Evolutionary conservation across 2,113 vertebrate species (phyloP).

Genomic region (Amphiprion percula): DNA sequence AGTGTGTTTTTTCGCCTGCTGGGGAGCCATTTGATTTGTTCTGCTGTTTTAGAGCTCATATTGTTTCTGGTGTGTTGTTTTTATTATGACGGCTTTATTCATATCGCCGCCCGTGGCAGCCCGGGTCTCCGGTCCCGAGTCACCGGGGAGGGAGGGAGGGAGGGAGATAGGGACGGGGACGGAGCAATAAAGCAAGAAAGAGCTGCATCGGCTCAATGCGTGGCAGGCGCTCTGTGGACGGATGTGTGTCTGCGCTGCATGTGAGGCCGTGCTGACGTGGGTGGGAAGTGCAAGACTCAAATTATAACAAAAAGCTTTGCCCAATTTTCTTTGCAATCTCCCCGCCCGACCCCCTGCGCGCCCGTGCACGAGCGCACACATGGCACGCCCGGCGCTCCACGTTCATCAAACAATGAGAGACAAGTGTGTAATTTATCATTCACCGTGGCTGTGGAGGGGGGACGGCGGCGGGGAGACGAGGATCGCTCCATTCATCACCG

Average conservation of each 20-base stretch:
- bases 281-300: constrained; percentile 43
- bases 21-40: constrained; percentile 71
- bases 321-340: constrained; percentile 28
- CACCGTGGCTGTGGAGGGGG: constrained; percentile 17
- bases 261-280: constrained; percentile 25
- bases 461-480: background rate
- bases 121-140: constrained; percentile 48
- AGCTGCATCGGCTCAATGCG: constrained; percentile 50
- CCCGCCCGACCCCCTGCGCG: background rate
- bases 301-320: constrained; percentile 50
- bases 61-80: constrained; percentile 74
- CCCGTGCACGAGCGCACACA: constrained; percentile 23
- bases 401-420: constrained; percentile 60
- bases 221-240: constrained; percentile 2
- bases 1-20: constrained; percentile 41
- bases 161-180: constrained; percentile 46
- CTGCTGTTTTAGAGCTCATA: constrained; percentile 72
- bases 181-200: constrained; percentile 62
- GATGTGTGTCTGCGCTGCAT: constrained; percentile 3
- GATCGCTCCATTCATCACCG: constrained; percentile 44
- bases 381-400: constrained; percentile 25
- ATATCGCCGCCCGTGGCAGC: constrained; percentile 69
- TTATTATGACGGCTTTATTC: constrained; percentile 76
- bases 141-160: constrained; percentile 30
- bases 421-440: constrained; percentile 61